Percentiles rank a stretch among this genome's conserved stretches.
Evolutionary conservation across 1,140 invertebrate species (phyloP).

Genomic region (Apolygus lucorum): DNA sequence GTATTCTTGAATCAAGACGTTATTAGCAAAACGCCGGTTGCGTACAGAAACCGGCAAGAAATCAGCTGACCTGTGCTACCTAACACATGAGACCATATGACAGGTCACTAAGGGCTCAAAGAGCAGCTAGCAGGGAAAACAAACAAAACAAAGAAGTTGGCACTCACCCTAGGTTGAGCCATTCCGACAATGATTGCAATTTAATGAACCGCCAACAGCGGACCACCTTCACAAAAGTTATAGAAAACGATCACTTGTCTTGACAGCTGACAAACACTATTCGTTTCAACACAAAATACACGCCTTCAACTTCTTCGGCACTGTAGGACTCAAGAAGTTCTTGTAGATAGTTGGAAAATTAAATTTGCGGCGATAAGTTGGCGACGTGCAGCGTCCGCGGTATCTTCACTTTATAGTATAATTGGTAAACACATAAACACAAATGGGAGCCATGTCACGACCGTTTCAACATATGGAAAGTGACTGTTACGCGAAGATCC

Average conservation of each 20-base stretch:
- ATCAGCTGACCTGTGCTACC: background rate
- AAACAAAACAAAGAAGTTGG: too few relatives aligned
- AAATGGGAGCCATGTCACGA: conserved; percentile 11
- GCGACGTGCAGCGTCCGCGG: background rate
- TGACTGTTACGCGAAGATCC: background rate
- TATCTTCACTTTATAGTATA: conserved; percentile 19
- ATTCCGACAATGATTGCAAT: conserved; percentile 8
- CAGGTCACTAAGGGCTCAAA: too few relatives aligned
- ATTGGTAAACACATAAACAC: conserved; percentile 8
- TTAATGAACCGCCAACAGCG: background rate
- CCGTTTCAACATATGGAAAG: background rate
- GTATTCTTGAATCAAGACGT: background rate
- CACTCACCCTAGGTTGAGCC: conserved; percentile 21
- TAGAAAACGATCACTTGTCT: background rate
- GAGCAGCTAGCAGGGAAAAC: too few relatives aligned
- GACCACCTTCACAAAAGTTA: background rate
- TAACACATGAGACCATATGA: background rate
- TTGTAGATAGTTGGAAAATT: background rate
- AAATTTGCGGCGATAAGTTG: background rate
- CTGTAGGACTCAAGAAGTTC: background rate
- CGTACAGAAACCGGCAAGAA: background rate
- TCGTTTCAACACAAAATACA: background rate
- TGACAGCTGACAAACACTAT: background rate
- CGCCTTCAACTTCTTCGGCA: background rate
- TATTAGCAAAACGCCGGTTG: background rate